phyloP scores from a whole-genome alignment of 2,888 invertebrate genomes.

The Anthrax anthrax region DNA sequence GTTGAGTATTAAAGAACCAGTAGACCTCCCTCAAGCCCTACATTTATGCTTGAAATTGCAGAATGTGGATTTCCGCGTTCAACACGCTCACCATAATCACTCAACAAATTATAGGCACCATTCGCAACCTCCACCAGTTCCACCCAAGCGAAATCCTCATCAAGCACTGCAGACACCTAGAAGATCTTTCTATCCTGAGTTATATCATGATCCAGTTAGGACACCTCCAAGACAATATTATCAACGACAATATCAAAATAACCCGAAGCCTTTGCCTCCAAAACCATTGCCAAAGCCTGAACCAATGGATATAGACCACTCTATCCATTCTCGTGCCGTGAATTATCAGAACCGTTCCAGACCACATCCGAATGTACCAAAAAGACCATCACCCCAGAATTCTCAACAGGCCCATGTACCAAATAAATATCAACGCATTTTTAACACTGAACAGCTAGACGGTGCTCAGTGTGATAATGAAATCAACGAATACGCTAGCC shows the following conservation, averaged over 20 bases:
- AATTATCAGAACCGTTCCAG: too few relatives aligned
- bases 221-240: not conserved
- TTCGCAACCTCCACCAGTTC: not conserved
- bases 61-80: not conserved
- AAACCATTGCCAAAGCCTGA: not conserved
- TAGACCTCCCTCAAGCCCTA: not conserved
- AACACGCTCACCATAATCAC: not conserved
- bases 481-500: too few relatives aligned
- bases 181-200: not conserved
- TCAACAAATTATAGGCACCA: not conserved
- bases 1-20: not conserved
- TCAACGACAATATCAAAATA: not conserved
- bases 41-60: not conserved
- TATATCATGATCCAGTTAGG: too few relatives aligned
- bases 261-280: not conserved
- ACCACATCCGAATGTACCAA: not conserved
- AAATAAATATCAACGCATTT: too few relatives aligned
- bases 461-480: too few relatives aligned
- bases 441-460: not conserved
- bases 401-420: not conserved
- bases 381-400: slow-evolving; percentile 2
- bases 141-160: not conserved
- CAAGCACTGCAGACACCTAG: not conserved
- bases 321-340: not conserved
- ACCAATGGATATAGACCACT: slow-evolving; percentile 2